These are phyloP conservation scores for Lomographa bimaculata DNA, from an alignment of 2,888 invertebrate species.

Conservation along the genomic window DNA sequence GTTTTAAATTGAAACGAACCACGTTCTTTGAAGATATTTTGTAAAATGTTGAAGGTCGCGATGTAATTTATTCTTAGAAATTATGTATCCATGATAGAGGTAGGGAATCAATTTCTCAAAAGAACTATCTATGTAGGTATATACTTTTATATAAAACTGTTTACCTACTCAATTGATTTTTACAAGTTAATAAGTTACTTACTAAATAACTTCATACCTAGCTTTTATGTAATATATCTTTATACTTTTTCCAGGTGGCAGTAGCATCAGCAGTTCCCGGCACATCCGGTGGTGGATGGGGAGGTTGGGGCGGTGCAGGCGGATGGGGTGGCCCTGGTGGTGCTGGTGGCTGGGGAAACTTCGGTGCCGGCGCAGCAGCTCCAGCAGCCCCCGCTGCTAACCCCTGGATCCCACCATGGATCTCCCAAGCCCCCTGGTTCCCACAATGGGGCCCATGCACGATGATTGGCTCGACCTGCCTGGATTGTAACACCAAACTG, in stretches of 20 bases:
- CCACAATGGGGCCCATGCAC: slow-evolving; percentile 69
- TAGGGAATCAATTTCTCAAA: too few species aligned
- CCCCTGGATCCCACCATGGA: slow-evolving; percentile 73
- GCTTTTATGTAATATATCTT: too few species aligned
- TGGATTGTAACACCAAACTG: slow-evolving; percentile 63
- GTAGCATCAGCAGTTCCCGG: slow-evolving; percentile 57
- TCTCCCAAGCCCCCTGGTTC: slow-evolving; percentile 63
- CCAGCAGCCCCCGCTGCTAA: slow-evolving; percentile 45
- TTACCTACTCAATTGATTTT: too few species aligned
- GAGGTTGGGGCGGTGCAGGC: slow-evolving; percentile 38
- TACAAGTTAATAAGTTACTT: too few species aligned
- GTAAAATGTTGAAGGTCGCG: too few species aligned
- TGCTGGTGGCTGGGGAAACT: slow-evolving; percentile 31
- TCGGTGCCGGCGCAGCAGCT: slow-evolving; percentile 31
- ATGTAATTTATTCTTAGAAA: too few species aligned
- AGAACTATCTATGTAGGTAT: too few species aligned
- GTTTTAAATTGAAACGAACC: too few species aligned
- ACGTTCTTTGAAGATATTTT: too few species aligned
- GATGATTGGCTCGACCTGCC: slow-evolving; percentile 55
- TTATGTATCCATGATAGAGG: too few species aligned
- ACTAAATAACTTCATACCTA: too few species aligned
- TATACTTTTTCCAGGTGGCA: slow-evolving; percentile 47
- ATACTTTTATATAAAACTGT: too few species aligned
- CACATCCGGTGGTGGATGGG: slow-evolving; percentile 32
- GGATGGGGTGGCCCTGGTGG: slow-evolving; percentile 32